Percentiles rank a stretch among this genome's conserved stretches.
phyloP scores from a whole-genome alignment of 2,888 invertebrate genomes.

The Gymnocheta viridis region DNA sequence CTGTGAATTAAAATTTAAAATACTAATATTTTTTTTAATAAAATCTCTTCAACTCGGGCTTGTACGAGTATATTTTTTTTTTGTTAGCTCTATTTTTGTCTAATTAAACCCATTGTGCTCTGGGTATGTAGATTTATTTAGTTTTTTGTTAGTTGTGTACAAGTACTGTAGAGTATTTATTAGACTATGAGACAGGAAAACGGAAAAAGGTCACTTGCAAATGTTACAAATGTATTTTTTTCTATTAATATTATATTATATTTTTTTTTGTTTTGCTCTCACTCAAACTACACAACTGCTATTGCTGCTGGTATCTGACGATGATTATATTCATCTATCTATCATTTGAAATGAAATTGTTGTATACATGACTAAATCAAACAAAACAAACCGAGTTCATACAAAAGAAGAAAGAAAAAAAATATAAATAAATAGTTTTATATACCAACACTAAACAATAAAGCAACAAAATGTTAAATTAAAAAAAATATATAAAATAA shows the following conservation, averaged over 20 bases:
- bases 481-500: slow-evolving; percentile 26
- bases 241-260: background rate
- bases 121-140: slow-evolving; percentile 7
- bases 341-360: slow-evolving; percentile 59
- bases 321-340: slow-evolving; percentile 45
- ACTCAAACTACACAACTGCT: slow-evolving; percentile 7
- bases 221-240: slow-evolving; percentile 29
- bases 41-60: too few species aligned
- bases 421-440: slow-evolving; percentile 21
- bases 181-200: slow-evolving; percentile 67
- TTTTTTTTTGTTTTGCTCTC: slow-evolving; percentile 12
- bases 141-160: slow-evolving; percentile 20
- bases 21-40: too few species aligned
- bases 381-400: slow-evolving; percentile 49
- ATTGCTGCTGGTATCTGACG: slow-evolving; percentile 39
- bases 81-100: background rate
- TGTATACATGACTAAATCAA: slow-evolving; percentile 64
- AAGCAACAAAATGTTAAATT: slow-evolving; percentile 2
- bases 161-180: slow-evolving; percentile 49
- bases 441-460: slow-evolving; percentile 21
- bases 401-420: slow-evolving; percentile 34
- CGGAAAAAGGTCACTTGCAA: slow-evolving; percentile 61
- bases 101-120: slow-evolving; percentile 4
- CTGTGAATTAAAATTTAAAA: too few species aligned
- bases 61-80: too few species aligned